Evolutionary conservation across 2,113 vertebrate genomes (phyloP), one percentile per base, ranked within the genome.

Genomic region (Steatornis caripensis): DNA sequence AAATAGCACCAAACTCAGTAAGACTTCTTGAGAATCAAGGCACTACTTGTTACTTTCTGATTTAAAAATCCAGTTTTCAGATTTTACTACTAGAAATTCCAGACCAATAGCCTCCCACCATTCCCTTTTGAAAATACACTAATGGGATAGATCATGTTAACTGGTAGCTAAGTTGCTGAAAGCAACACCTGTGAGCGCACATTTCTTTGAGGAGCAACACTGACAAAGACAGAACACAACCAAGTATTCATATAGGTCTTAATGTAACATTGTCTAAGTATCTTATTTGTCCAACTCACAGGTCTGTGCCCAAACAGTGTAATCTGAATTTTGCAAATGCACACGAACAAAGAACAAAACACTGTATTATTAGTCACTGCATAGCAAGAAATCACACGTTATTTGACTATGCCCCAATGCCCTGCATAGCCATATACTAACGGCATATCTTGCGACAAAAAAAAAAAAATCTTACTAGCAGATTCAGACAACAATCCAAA

Each of bases 11-110:
- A 84, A 95, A 78, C 54, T 46, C 24, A 2, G 0, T 60, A 64
- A 87, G 70, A 85, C 21, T 93, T 75, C 89, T 87, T 48, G 41
- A 96, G 87, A 96, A 96, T 77, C 18, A 84, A 94, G 24, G 39
- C 11, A 83, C 14, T 48, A 34, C 37, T 62, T 39, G 11, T 55
- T 9, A 41, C 27, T 93, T 89, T 66, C 34, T 85, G 76, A 74
- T 68, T 27, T 72, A 45, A 77, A 93, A 94, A 90, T 46, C 23
- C 71, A 55, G 20, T 89, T 84, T 95, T 82, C 37, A 91, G 49
- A 77, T 88, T 92, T 94, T 88, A 91, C 19, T 54, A 57, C 22
- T 24, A 88, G 32, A 83, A 88, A 80, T 45, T 26, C 45, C 61
- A 87, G 57, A 36, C 37, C 46, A 81, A 45, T 12, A 48, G 57